These are phyloP conservation scores for Chironomus tepperi DNA, from an alignment of 1,140 invertebrate species.

Conservation along the genomic window DNA sequence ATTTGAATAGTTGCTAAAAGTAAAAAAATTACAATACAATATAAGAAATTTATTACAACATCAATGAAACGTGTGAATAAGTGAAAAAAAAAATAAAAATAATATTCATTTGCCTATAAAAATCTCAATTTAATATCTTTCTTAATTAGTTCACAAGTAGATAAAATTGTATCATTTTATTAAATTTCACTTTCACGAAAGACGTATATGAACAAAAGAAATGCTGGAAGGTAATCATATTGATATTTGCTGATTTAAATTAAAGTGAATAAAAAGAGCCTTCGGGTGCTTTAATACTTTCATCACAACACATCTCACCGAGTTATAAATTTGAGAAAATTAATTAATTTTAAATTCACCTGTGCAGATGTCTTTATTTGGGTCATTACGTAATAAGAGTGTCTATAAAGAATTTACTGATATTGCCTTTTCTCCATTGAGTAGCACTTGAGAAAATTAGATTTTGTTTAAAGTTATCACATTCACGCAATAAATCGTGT, in stretches of 20 bases:
- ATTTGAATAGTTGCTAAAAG: background rate
- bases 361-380: background rate
- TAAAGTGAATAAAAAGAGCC: background rate
- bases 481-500: too few relatives aligned
- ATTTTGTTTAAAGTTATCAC: too few relatives aligned
- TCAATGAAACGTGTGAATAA: background rate
- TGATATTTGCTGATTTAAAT: background rate
- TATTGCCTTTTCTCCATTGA: too few relatives aligned
- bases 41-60: background rate
- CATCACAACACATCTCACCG: background rate
- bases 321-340: too few relatives aligned
- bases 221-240: background rate
- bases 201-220: background rate
- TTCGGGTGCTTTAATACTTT: background rate
- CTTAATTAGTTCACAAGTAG: background rate
- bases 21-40: background rate
- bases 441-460: too few relatives aligned
- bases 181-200: slow-evolving; percentile 7
- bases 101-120: too few relatives aligned
- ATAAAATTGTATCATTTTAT: slow-evolving; percentile 6
- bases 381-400: too few relatives aligned
- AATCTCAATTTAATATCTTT: background rate
- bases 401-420: too few relatives aligned
- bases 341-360: background rate
- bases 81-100: too few relatives aligned